Evolutionary conservation across 2,113 vertebrate genomes (phyloP).

Genomic region (Cranoglanis bouderius): DNA sequence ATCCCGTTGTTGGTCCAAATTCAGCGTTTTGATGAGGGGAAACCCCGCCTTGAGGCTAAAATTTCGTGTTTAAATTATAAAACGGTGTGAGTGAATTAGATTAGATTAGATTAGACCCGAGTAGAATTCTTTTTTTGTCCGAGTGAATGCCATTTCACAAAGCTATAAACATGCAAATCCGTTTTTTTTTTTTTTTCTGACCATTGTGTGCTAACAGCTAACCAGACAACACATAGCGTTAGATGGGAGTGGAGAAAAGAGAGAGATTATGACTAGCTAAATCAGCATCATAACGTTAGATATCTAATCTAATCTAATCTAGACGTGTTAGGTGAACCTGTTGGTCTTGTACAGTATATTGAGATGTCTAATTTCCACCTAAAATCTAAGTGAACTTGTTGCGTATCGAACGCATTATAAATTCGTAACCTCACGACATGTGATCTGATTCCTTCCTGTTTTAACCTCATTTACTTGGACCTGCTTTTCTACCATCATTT

Average conservation of each 20-base stretch:
- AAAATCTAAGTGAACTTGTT: conserved; percentile 9
- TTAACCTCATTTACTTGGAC: background rate
- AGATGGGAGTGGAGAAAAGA: background rate
- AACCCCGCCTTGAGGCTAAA: background rate
- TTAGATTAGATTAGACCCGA: too few relatives aligned
- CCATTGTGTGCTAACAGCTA: conserved; percentile 1
- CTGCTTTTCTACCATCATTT: background rate
- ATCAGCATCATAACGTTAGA: background rate
- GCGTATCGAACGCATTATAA: background rate
- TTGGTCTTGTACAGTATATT: background rate
- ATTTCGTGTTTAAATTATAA: background rate
- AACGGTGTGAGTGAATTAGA: background rate
- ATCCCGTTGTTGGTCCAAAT: background rate
- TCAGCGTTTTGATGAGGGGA: background rate
- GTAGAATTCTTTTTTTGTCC: conserved; percentile 11
- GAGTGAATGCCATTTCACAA: background rate
- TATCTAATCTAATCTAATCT: conserved; percentile 2
- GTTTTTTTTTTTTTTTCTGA: background rate
- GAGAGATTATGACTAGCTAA: background rate
- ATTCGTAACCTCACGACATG: background rate
- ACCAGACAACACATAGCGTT: background rate
- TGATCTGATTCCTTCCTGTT: background rate
- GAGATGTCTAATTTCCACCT: background rate
- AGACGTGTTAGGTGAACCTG: background rate
- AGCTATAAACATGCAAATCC: conserved; percentile 44